Percentiles rank a stretch among this genome's conserved stretches.
phyloP scores from a whole-genome alignment of 2,113 vertebrate genomes.

The Mustela lutreola region DNA sequence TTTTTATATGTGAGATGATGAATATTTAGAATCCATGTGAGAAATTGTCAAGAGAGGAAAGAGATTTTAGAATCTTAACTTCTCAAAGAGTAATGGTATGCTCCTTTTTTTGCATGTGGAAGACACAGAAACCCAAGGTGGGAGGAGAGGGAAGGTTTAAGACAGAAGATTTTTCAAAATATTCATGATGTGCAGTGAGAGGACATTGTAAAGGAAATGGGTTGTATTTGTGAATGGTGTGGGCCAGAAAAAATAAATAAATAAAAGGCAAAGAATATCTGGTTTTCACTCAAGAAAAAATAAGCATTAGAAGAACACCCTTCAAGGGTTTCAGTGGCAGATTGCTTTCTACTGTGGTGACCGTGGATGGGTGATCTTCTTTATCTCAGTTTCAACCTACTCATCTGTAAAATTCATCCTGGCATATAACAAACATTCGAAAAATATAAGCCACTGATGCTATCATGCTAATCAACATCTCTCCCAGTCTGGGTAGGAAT shows the following conservation, averaged over 20 bases:
- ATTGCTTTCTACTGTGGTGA: not conserved
- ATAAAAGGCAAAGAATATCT: not conserved
- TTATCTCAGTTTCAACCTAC: not conserved
- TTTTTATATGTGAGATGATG: not conserved
- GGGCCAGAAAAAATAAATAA: not conserved
- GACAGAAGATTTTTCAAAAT: not conserved
- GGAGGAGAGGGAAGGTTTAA: not conserved
- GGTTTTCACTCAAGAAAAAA: not conserved
- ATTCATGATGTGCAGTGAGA: not conserved
- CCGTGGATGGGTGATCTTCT: not conserved
- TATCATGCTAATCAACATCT: not conserved
- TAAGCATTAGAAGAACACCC: not conserved
- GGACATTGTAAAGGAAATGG: not conserved
- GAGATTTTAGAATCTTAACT: not conserved
- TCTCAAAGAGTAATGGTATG: not conserved
- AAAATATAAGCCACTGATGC: not conserved
- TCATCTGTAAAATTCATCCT: not conserved
- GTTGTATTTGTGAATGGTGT: not conserved
- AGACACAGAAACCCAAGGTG: not conserved
- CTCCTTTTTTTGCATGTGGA: not conserved
- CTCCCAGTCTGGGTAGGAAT: not conserved
- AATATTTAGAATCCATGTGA: not conserved
- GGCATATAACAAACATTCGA: not conserved
- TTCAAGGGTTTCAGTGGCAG: not conserved
- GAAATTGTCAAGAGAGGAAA: not conserved